Conservation (phyloP, 2,113 vertebrate genomes). For the Plestiodon gilberti region DNA sequence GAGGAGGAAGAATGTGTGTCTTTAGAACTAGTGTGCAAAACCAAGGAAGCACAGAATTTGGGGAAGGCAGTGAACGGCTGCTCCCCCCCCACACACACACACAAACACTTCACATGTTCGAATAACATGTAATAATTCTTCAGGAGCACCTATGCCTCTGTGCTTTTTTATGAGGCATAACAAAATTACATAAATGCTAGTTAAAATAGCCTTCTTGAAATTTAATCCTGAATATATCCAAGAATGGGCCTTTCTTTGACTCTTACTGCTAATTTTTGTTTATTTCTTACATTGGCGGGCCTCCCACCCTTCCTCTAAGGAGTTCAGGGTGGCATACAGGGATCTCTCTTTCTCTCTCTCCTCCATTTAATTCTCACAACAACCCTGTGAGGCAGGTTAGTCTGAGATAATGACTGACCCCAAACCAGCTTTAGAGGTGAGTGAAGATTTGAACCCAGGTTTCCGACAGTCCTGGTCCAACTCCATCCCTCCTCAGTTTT, state of each 20-base stretch:
- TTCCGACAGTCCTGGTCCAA: too few species aligned
- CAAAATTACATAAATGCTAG: not conserved
- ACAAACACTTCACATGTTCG: not conserved
- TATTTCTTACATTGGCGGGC: too few species aligned
- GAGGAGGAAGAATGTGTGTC: conserved; percentile 40
- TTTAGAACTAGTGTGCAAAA: not conserved
- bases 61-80: not conserved
- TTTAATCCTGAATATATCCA: not conserved
- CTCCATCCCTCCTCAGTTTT: too few species aligned
- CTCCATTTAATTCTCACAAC: too few species aligned
- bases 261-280: not conserved
- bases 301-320: not conserved
- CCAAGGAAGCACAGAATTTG: conserved; percentile 4
- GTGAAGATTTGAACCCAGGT: too few species aligned
- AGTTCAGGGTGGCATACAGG: too few species aligned
- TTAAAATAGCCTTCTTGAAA: not conserved
- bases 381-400: not conserved
- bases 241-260: not conserved
- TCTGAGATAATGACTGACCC: too few species aligned
- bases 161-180: not conserved
- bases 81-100: too few species aligned
- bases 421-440: too few species aligned
- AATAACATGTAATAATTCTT: not conserved
- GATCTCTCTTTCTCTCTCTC: too few species aligned
- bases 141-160: not conserved